Evolutionary conservation across 2,113 vertebrate genomes (phyloP).

Genomic region (Leptobrachium leishanense): DNA sequence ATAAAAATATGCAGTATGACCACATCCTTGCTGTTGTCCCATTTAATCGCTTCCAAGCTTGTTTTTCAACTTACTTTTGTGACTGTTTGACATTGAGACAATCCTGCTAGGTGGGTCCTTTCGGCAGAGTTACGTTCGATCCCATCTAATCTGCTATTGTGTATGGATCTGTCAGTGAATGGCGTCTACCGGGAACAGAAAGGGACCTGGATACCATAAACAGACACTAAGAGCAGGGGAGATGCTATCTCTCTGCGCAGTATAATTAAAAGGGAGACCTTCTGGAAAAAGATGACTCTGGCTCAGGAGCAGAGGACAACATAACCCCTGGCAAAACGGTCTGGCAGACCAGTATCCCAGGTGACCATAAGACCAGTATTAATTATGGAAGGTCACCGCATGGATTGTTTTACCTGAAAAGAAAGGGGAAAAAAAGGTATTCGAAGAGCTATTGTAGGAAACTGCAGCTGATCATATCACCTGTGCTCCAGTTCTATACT

Average conservation of each 20-base stretch:
- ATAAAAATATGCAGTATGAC: constrained; percentile 25
- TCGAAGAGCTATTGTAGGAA: no score
- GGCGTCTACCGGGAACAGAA: constrained; percentile 34
- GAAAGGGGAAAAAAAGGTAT: no score
- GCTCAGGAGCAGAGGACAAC: constrained; percentile 1
- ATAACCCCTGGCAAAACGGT: constrained; percentile 21
- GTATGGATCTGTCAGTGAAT: constrained; percentile 36
- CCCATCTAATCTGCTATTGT: constrained; percentile 42
- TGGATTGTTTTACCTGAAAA: neutral
- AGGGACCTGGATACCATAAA: constrained; percentile 45
- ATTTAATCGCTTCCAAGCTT: constrained; percentile 32
- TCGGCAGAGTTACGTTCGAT: constrained; percentile 12
- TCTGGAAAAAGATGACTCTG: neutral
- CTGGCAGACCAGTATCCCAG: neutral
- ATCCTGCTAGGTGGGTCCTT: constrained; percentile 37
- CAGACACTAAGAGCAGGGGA: constrained; percentile 21
- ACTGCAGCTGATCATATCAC: no score
- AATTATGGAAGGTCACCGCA: neutral
- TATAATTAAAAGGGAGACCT: neutral
- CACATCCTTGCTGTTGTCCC: constrained; percentile 18
- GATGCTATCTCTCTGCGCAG: constrained; percentile 2
- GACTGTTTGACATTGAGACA: constrained; percentile 26
- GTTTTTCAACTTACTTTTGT: constrained; percentile 45
- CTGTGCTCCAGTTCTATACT: no score
- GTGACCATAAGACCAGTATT: neutral